phyloP scores from a whole-genome alignment of 2,888 invertebrate species.

The Sepiola atlantica region DNA sequence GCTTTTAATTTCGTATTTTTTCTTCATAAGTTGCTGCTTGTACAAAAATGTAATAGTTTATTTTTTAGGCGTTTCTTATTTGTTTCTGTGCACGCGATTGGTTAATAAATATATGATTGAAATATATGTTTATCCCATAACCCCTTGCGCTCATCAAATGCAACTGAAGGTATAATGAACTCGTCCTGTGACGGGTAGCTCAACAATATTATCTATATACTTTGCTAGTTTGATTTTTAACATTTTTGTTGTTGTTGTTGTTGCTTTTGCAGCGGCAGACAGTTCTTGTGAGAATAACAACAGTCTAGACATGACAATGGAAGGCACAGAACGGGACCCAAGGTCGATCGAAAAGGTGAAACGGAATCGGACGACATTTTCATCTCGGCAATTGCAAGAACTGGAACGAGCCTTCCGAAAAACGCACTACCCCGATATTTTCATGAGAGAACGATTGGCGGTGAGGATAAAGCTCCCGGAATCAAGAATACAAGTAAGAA shows the following conservation, averaged over 20 bases:
- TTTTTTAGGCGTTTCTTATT: no score
- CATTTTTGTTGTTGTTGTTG: not conserved
- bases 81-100: no score
- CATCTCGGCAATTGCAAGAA: conserved; percentile 57
- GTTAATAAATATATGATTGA: no score
- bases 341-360: conserved; percentile 51
- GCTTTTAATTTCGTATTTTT: no score
- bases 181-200: not conserved
- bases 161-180: not conserved
- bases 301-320: not conserved
- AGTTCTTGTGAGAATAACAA: conserved; percentile 38
- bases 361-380: conserved; percentile 58
- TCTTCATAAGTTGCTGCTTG: no score
- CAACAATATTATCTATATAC: not conserved
- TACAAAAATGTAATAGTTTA: no score
- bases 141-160: not conserved
- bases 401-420: conserved; percentile 58
- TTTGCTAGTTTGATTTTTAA: not conserved
- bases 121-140: no score
- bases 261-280: not conserved
- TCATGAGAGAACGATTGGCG: conserved; percentile 57
- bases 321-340: not conserved
- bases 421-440: conserved; percentile 61
- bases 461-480: conserved; percentile 55
- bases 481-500: conserved; percentile 57